These are phyloP conservation scores for Haliclona indistincta DNA, from an alignment of 37 sponge, comb jelly and placozoan genomes.

Conservation along the genomic window DNA sequence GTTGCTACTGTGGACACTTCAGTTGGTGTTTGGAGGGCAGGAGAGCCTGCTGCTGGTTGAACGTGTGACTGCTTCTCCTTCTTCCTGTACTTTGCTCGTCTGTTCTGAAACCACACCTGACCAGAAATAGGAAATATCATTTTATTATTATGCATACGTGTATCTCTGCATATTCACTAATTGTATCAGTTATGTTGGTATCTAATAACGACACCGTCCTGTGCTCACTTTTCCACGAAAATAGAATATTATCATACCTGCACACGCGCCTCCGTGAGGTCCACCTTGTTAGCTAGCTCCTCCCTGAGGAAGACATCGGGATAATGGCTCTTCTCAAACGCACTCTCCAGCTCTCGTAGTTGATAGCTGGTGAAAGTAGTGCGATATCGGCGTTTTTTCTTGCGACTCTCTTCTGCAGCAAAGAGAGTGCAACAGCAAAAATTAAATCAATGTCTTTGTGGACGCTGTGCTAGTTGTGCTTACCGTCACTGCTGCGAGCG, in stretches of 20 bases:
- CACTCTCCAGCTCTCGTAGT: constrained; percentile 78
- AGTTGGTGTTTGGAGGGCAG: background rate
- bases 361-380: constrained; percentile 90
- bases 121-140: background rate
- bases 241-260: constrained; percentile 58
- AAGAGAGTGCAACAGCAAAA: too few species aligned
- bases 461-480: too few species aligned
- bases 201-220: too few species aligned
- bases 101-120: constrained; percentile 96
- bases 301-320: constrained; percentile 94
- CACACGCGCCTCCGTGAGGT: constrained; percentile 89
- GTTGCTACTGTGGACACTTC: background rate
- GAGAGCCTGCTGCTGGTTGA: background rate
- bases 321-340: constrained; percentile 88
- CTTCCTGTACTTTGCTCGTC: constrained; percentile 86
- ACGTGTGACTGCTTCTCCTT: constrained; percentile 58
- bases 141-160: too few species aligned
- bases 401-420: too few species aligned
- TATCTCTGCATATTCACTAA: too few species aligned
- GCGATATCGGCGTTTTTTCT: constrained; percentile 81
- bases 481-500: too few species aligned
- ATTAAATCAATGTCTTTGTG: too few species aligned
- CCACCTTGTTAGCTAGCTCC: constrained; percentile 78
- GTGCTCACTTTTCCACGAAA: too few species aligned
- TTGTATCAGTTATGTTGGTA: too few species aligned